Evolutionary conservation across 2,888 invertebrate species (phyloP), one percentile per base, ranked within the genome.

Genomic region (Oscheius sp.): DNA sequence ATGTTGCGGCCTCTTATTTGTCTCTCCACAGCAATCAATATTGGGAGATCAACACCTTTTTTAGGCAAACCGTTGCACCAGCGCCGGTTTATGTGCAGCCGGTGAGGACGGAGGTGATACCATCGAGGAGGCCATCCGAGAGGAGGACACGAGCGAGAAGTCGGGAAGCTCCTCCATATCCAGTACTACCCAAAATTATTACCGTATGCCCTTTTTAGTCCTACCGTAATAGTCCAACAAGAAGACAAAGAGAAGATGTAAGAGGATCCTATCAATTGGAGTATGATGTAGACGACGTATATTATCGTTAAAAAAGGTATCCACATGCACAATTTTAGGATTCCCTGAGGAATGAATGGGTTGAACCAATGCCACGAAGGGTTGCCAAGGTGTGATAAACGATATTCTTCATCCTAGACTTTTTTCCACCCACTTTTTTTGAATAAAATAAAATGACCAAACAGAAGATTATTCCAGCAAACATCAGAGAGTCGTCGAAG

Each of bases 331-430:
- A 43, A 43, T 23, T 79, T 63, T 61, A 79, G 79, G 77, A 79
- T 29, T 74, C 76, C 12, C 61, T 77, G 0, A 29, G 69, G n/a
- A 64, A 75, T 52, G 75, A 77, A 46, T 79, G 75, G 71, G 71
- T 76, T 16, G 79, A 79, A 49, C 75, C 79, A 3, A 75, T 70
- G 55, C 79, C 79, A 21, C 46, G 77, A 74, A 56, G 79, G 45
- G 71, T 74, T 43, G 79, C 76, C 49, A 68, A 76, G 58, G 79
- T 79, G 52, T 77, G 69, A 73, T 43, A 23, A 23, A 13, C 21
- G 46, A 21, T 5, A 3, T 49, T 18, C 16, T 49, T 49, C 13
- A 49, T 49, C n/a, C 49, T 5, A 25, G 12, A 18, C 55, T 23
- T 49, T 7, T 49, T 13, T 49, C 21, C 3, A 3, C 49, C 49